Evolutionary conservation across 2,113 vertebrate species (phyloP), one percentile per base, ranked within the genome.

Genomic region (Albula goreensis): DNA sequence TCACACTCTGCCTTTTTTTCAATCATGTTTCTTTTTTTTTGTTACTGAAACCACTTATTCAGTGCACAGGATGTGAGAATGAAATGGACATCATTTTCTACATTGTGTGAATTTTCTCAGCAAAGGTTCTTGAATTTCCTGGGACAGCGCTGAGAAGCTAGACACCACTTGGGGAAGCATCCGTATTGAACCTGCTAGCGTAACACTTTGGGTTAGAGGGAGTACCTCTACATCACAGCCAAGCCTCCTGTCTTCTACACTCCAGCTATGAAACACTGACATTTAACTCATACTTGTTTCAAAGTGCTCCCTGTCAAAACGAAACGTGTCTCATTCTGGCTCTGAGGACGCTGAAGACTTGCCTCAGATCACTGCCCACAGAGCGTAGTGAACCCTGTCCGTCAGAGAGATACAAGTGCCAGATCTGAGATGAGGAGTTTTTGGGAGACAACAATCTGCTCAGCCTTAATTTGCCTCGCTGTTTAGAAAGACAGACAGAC

Each of bases 1-100:
- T 94, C 91, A 74, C 70, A 94, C 92, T 96, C 88, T 93, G 95
- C 95, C 94, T 97, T 96, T 96, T 91, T 93, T 95, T 94, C 31
- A 41, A 41, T 94, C 91, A 95, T 93, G 88, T 86, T 94, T 93
- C 31, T 41, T 41, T 93, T 90, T 89, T 88, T 94, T 94, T 92
- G 94, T 92, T 86, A 94, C 94, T 93, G 89, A 96, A 91, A 95
- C 94, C 93, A 92, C 94, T 96, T 94, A 89, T 93, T 94, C 92
- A 91, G 94, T 92, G 89, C 83, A 78, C 88, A 80, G 85, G 92
- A 86, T 82, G 87, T 92, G 92, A 41, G 31, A 41, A 41, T 41
- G 31, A 41, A 41, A 41, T 41, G 31, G 31, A 41, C 31, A 41
- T 41, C 31, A 41, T 41, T 41, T 41, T 41, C 31, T 41, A 41